Percentiles rank a stretch among this genome's conserved stretches.
Conservation (phyloP, 92 coral and sea anemone species). For the Siderastrea radians region DNA sequence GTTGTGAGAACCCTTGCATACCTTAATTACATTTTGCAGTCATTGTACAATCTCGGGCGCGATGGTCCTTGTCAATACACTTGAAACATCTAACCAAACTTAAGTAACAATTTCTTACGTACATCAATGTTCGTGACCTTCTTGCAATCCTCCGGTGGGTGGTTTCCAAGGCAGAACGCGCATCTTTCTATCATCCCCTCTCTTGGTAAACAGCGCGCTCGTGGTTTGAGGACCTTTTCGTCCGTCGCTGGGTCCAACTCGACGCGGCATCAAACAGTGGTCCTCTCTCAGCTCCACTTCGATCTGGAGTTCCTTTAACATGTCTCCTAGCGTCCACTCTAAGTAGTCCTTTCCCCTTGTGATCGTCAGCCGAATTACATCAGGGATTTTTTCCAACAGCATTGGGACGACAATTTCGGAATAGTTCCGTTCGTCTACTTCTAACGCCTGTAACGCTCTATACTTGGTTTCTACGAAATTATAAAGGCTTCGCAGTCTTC, state of each 20-base stretch:
- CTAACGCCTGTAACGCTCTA: constrained; percentile 29
- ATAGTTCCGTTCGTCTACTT: constrained; percentile 7
- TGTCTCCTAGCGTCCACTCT: constrained; percentile 47
- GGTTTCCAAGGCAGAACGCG: constrained; percentile 43
- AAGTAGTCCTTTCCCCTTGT: constrained; percentile 50
- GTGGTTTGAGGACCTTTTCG: not conserved
- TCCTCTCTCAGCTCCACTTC: no score
- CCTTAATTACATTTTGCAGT: constrained; percentile 30
- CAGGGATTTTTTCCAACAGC: no score
- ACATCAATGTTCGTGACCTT: not conserved
- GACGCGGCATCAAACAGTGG: constrained; percentile 1
- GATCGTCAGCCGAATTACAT: constrained; percentile 1
- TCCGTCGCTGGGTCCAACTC: constrained; percentile 11
- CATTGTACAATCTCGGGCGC: constrained; percentile 41
- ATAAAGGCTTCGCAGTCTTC: not conserved
- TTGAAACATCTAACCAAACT: constrained; percentile 52
- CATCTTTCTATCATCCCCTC: not conserved
- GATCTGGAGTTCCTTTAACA: constrained; percentile 30
- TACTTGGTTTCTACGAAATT: not conserved
- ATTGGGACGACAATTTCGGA: not conserved
- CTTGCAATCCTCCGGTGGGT: constrained; percentile 28
- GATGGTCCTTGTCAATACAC: constrained; percentile 32
- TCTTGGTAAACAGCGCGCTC: constrained; percentile 23
- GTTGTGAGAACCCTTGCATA: constrained; percentile 52
- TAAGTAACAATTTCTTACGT: not conserved